phyloP scores from a whole-genome alignment of 2,113 vertebrate species.

The Spheniscus mendiculus region DNA sequence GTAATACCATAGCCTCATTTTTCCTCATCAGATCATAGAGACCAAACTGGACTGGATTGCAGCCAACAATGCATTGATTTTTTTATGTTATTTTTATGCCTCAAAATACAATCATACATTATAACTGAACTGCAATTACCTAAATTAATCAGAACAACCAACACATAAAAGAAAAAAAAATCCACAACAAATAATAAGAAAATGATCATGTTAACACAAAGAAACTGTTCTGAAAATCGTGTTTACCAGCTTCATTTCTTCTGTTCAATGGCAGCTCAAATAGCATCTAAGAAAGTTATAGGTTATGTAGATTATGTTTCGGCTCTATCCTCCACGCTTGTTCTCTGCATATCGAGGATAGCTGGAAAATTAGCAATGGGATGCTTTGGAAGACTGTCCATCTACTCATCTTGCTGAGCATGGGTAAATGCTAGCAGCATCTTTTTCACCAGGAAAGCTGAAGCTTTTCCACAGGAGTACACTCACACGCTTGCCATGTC shows the following conservation, averaged over 20 bases:
- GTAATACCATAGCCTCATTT: background rate
- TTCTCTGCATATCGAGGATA: background rate
- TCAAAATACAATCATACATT: background rate
- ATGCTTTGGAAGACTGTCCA: background rate
- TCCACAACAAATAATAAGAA: background rate
- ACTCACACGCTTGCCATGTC: background rate
- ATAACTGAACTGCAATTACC: background rate
- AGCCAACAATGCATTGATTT: background rate
- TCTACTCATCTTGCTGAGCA: background rate
- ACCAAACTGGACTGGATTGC: background rate
- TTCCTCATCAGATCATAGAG: background rate
- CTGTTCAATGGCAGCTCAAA: background rate
- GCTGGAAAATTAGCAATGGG: background rate
- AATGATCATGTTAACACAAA: background rate
- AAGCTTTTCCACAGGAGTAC: background rate
- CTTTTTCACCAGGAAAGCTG: background rate
- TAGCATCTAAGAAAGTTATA: background rate
- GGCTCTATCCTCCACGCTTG: accelerated
- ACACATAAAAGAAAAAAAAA: background rate
- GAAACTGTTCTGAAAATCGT: background rate
- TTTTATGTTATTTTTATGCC: background rate
- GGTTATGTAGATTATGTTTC: background rate
- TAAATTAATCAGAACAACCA: background rate
- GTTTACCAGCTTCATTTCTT: background rate
- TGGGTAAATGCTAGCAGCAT: background rate